Evolutionary conservation across 2,888 invertebrate genomes (phyloP).

Genomic region (Pasiphila rectangulata): DNA sequence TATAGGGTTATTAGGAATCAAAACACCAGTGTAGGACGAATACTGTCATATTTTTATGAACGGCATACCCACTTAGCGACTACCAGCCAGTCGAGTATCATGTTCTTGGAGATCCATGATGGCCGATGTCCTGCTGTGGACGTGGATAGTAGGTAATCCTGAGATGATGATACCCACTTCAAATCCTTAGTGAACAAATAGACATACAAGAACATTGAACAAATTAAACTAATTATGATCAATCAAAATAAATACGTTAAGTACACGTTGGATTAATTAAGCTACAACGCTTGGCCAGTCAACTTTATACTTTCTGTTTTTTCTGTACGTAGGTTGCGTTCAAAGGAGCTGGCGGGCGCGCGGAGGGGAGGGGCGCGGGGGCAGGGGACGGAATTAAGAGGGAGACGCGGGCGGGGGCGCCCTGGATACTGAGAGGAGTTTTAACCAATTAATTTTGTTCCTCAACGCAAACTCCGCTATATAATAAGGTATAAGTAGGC

Average conservation of each 20-base stretch:
- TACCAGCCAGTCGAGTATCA: too few species aligned
- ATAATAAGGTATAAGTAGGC: constrained; percentile 82
- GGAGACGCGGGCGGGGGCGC: constrained; percentile 72
- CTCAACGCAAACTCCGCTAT: constrained; percentile 82
- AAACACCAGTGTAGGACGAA: too few species aligned
- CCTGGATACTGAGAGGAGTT: constrained; percentile 82
- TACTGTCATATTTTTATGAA: too few species aligned
- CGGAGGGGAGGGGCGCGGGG: constrained; percentile 48
- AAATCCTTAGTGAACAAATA: too few species aligned
- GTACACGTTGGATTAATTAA: constrained; percentile 61
- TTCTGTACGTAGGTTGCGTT: constrained; percentile 81
- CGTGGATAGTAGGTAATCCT: too few species aligned
- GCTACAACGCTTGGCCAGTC: constrained; percentile 64
- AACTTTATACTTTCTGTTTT: constrained; percentile 81
- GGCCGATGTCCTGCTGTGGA: too few species aligned
- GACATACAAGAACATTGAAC: too few species aligned
- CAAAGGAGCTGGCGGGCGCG: constrained; percentile 74
- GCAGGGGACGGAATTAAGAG: constrained; percentile 71
- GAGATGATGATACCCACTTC: too few species aligned
- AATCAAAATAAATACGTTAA: constrained; percentile 1
- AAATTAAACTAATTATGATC: too few species aligned
- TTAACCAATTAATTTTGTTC: constrained; percentile 83
- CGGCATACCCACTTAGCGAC: too few species aligned
- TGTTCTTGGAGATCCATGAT: too few species aligned
- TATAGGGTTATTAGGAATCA: too few species aligned